Conservation (phyloP, 2,113 vertebrate genomes). For the Chamaetylas fuelleborni region DNA sequence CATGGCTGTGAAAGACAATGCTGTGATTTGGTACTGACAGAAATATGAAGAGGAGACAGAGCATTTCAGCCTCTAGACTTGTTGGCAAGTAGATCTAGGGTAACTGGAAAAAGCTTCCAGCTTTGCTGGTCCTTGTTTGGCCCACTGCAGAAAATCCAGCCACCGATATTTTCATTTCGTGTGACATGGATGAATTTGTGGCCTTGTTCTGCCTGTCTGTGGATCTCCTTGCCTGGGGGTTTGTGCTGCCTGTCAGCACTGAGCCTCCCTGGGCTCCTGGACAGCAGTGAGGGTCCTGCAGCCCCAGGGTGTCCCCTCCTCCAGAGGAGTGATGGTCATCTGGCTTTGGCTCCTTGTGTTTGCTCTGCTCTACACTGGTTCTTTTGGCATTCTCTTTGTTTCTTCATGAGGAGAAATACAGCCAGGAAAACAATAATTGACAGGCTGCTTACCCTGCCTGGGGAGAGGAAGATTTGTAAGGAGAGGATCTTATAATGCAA, state of each 20-base stretch:
- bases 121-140: not conserved
- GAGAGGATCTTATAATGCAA: not conserved
- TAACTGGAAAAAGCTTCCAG: not conserved
- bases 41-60: not conserved
- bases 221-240: not conserved
- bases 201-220: not conserved
- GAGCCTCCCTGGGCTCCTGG: rapidly evolving
- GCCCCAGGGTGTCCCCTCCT: not conserved
- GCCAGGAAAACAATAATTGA: not conserved
- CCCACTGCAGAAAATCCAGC: not conserved
- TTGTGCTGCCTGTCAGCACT: not conserved
- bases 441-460: not conserved
- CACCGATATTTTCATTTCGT: not conserved
- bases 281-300: not conserved
- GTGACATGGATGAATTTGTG: not conserved
- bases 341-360: not conserved
- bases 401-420: not conserved
- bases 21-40: not conserved
- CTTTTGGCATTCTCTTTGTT: not conserved
- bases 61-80: not conserved
- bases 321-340: rapidly evolving
- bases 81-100: not conserved
- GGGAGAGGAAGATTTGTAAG: not conserved
- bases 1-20: not conserved
- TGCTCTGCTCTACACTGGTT: not conserved